phyloP scores from a whole-genome alignment of 2,797 vertebrate species.

The Neomorphus geoffroyi region DNA sequence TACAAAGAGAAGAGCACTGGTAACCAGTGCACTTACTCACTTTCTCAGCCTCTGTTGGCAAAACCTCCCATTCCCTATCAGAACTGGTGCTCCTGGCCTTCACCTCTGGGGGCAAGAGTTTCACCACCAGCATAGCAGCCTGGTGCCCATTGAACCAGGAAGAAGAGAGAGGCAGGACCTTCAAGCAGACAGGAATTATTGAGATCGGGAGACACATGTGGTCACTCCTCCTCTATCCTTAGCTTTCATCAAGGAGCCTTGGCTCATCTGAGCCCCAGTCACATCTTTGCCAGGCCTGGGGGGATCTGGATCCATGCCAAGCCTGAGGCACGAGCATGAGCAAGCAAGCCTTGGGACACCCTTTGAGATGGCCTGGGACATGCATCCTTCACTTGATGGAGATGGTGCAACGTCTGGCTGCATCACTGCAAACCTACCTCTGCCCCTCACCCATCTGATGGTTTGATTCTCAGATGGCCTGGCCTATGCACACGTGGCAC shows the following conservation, averaged over 20 bases:
- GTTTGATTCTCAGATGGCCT: background rate
- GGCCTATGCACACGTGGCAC: fast-evolving
- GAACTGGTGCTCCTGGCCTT: background rate
- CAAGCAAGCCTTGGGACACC: background rate
- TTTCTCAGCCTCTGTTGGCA: background rate
- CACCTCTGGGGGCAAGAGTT: background rate
- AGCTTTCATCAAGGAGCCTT: background rate
- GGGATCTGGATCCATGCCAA: fast-evolving
- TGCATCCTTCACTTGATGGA: background rate
- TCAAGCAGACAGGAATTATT: background rate
- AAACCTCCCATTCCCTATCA: background rate
- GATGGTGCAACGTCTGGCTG: background rate
- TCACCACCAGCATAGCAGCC: background rate
- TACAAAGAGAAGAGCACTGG: background rate
- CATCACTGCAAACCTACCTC: background rate
- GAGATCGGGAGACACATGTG: background rate
- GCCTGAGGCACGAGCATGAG: background rate
- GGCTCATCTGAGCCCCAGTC: fast-evolving
- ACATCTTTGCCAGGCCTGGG: background rate
- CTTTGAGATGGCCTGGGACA: background rate
- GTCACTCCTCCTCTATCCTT: background rate
- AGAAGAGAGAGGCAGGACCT: background rate
- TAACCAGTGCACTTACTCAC: background rate
- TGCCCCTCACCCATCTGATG: background rate
- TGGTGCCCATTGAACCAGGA: background rate